Conservation (phyloP, 2,113 vertebrate genomes). For the Ammodytes marinus region DNA sequence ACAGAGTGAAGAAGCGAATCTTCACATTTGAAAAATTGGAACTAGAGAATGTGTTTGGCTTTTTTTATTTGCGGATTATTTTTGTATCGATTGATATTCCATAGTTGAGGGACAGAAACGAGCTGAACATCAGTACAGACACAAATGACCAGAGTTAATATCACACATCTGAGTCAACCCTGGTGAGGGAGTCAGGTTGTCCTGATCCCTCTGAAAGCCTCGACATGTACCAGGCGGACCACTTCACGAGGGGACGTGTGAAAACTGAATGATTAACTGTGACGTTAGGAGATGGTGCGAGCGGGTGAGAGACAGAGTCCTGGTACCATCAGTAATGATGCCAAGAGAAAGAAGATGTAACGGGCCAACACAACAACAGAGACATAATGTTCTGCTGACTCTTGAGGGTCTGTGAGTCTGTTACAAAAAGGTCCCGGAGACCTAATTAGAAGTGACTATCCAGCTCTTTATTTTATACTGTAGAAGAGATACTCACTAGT, state of each 20-base stretch:
- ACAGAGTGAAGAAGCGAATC: too few relatives aligned
- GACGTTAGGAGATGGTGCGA: slow-evolving; percentile 4
- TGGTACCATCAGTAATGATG: slow-evolving; percentile 26
- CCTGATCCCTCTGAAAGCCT: slow-evolving; percentile 49
- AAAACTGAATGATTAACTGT: slow-evolving; percentile 42
- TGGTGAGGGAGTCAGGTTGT: slow-evolving; percentile 50
- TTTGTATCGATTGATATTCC: neutral
- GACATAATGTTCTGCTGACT: slow-evolving; percentile 38
- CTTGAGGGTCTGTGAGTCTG: slow-evolving; percentile 8
- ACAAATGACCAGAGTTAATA: slow-evolving; percentile 29
- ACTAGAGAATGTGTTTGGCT: too few relatives aligned
- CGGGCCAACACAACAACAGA: slow-evolving; percentile 18
- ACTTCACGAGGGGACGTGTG: slow-evolving; percentile 18
- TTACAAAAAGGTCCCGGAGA: slow-evolving; percentile 25
- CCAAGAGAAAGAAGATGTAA: slow-evolving; percentile 24
- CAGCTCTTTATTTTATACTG: too few relatives aligned
- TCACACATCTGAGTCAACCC: slow-evolving; percentile 36
- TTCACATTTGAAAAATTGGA: too few relatives aligned
- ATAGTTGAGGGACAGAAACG: neutral
- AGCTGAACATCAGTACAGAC: slow-evolving; percentile 11
- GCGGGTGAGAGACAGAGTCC: slow-evolving; percentile 7
- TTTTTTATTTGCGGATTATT: neutral
- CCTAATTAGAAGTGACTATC: slow-evolving; percentile 13
- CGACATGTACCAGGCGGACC: neutral
- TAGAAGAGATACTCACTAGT: slow-evolving; percentile 89